Evolutionary conservation across 1,140 invertebrate species (phyloP), one percentile per base, ranked within the genome.

Genomic region (Phthorimaea operculella): DNA sequence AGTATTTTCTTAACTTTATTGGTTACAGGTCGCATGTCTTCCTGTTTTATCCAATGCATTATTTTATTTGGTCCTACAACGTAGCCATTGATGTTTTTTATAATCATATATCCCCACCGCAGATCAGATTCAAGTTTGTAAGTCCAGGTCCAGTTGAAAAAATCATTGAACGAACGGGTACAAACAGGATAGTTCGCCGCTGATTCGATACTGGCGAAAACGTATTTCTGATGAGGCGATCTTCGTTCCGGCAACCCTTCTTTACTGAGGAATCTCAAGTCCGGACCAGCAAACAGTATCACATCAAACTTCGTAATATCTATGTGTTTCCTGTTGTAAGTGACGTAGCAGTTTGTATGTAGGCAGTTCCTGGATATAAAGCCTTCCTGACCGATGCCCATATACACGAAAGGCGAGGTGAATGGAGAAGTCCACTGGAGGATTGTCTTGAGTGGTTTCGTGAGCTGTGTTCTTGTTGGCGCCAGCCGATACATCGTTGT

Each of bases 61-160:
- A 72, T 57, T 16, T 54, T 47, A 6, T 64, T 71, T 15, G 72
- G 68, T 18, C 85, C 86, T 36, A 76, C 63, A 4, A 82, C 62
- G 1, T 67, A 48, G 0, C 71, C 71, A 2, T 63, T 34, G 2
- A 58, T 18, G 48, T 87, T 75, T 33, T 67, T 68, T 12, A 87
- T 63, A 5, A 59, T 61, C 0, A 76, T 67, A 51, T 88, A 88
- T 0, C 89, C 86, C 69, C 89, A 88, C 4, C 86, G 79, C 28
- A 92, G 74, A 57, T 91, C 90, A 0, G 90, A 91, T 63, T 91
- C 90, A 4, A 88, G 74, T 59, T 88, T 85, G 62, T 92, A 93
- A 5, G 89, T 89, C 79, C 87, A 89, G 5, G 90, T 92, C 86
- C 89, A 88, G 63, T 92, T 92, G 54, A 91, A 89, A 49, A 68